phyloP scores from a whole-genome alignment of 92 coral and sea anemone species.

The Virgularia gustaviana region DNA sequence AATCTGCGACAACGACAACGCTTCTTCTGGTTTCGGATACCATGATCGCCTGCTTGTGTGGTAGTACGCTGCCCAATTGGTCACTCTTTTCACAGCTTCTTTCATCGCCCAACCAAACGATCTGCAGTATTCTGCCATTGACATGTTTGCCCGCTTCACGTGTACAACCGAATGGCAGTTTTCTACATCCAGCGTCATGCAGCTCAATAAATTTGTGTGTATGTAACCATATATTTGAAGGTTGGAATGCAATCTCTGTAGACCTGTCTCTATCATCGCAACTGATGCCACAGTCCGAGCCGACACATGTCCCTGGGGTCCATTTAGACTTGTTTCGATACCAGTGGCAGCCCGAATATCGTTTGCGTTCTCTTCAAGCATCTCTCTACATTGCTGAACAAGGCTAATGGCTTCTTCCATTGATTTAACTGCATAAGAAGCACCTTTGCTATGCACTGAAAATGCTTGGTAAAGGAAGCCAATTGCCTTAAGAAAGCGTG shows the following conservation, averaged over 20 bases:
- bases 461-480: conserved; percentile 56
- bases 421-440: conserved; percentile 47
- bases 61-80: conserved; percentile 58
- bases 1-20: conserved; percentile 40
- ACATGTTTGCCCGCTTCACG: conserved; percentile 56
- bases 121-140: conserved; percentile 52
- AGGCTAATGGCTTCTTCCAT: conserved; percentile 43
- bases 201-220: conserved; percentile 44
- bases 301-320: conserved; percentile 57
- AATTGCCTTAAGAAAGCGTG: conserved; percentile 44
- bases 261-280: conserved; percentile 50
- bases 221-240: conserved; percentile 19
- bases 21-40: conserved; percentile 42
- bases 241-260: conserved; percentile 39
- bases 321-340: conserved; percentile 49
- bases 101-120: conserved; percentile 55
- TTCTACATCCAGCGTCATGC: conserved; percentile 63
- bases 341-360: conserved; percentile 47
- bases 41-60: conserved; percentile 48
- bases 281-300: conserved; percentile 59
- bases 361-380: conserved; percentile 49
- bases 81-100: conserved; percentile 52
- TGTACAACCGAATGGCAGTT: conserved; percentile 62
- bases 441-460: conserved; percentile 60
- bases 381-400: conserved; percentile 52